phyloP scores from a whole-genome alignment of 2,888 invertebrate genomes.

The Ellobium chinense region DNA sequence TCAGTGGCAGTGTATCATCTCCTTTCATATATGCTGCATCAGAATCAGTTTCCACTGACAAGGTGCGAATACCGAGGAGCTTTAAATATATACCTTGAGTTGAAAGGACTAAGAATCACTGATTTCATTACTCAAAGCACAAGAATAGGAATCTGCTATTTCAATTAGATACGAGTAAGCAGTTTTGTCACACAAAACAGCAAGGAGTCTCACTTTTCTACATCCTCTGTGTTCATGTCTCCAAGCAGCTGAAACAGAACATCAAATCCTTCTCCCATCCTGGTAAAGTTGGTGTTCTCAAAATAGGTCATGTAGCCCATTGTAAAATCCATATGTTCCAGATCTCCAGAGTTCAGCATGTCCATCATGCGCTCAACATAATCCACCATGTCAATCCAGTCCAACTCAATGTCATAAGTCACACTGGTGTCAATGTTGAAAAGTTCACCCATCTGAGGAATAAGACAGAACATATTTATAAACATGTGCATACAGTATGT shows the following conservation, averaged over 20 bases:
- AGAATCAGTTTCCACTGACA: too few species aligned
- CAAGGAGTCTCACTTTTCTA: conserved; percentile 29
- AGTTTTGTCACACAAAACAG: too few species aligned
- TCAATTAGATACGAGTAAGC: too few species aligned
- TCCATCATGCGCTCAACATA: conserved; percentile 39
- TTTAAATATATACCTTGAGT: too few species aligned
- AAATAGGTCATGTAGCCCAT: conserved; percentile 2
- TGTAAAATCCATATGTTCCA: not conserved
- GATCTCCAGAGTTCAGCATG: conserved; percentile 16
- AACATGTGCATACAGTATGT: not conserved
- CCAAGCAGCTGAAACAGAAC: not conserved
- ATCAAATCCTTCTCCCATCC: conserved; percentile 5
- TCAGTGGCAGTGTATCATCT: too few species aligned
- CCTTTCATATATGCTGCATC: too few species aligned
- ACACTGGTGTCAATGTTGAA: not conserved
- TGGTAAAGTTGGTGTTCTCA: conserved; percentile 10
- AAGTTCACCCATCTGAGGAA: not conserved
- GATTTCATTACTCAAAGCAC: too few species aligned
- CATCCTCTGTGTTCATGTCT: not conserved
- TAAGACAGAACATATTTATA: not conserved
- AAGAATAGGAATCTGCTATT: too few species aligned
- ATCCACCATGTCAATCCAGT: conserved; percentile 50
- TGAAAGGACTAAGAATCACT: too few species aligned
- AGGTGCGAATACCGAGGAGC: too few species aligned
- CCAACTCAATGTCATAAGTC: conserved; percentile 27